Percentiles rank a stretch among this genome's conserved stretches.
phyloP scores from a whole-genome alignment of 2,888 invertebrate genomes.

The Morinoia aosen region DNA sequence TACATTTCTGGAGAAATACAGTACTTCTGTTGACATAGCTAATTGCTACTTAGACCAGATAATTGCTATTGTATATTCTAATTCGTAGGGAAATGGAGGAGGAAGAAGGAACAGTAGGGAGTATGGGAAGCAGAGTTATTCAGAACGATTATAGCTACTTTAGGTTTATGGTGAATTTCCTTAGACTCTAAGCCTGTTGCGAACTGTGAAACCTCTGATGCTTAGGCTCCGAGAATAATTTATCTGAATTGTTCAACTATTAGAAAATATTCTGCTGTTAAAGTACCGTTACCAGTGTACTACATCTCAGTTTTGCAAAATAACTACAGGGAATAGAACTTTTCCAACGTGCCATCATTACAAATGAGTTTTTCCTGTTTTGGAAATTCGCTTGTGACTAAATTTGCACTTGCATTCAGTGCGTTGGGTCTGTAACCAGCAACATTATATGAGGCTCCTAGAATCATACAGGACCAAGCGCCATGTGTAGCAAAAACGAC shows the following conservation, averaged over 20 bases:
- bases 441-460: no score
- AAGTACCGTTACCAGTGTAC: neutral
- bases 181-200: neutral
- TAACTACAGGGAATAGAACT: neutral
- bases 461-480: no score
- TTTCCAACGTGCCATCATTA: neutral
- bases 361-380: neutral
- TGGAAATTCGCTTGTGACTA: neutral
- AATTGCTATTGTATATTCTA: conserved; percentile 24
- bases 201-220: neutral
- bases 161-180: neutral
- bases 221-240: neutral
- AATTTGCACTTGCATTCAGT: neutral
- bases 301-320: neutral
- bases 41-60: neutral
- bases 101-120: neutral
- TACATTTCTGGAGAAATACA: neutral
- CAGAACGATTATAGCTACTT: neutral
- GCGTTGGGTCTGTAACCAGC: neutral
- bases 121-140: neutral
- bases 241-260: neutral
- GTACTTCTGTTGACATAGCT: neutral
- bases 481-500: no score
- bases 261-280: neutral
- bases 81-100: conserved; percentile 1